Evolutionary conservation across 2,888 invertebrate species (phyloP), one percentile per base, ranked within the genome.

Genomic region (Lysandra bellargus): DNA sequence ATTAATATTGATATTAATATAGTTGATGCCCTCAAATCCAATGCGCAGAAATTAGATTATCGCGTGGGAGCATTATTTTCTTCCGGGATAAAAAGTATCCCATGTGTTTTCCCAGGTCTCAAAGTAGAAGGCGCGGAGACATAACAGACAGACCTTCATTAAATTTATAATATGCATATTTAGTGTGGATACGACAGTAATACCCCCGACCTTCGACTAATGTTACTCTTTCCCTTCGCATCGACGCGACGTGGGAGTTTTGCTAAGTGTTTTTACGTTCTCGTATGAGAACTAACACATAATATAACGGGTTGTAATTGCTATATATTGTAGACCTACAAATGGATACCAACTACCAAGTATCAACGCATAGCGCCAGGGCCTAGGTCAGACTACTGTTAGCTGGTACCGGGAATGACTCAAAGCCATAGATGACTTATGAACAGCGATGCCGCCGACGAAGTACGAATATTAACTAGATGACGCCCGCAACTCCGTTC

Each of bases 231-330:
- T 57, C 30, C 53, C 14, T 53, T 76, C 30, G 7, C 33, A 14
- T 33, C 30, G 33, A 53, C 53, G 74, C 30, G 33, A 53, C 53
- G 74, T 74, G 57, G 30, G 76, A 76, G 53, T 57, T 33, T 49
- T 49, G 30, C 1, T 75, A 75, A 49, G 23, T 12, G 57, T 53
- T 57, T 57, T 57, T 57, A 76, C 53, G 33, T 75, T 33, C 17
- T 30, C 23, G 49, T 30, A 76, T 76, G 76, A 76, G 76, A 76
- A 76, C 76, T 76, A 76, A 76, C 30, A 76, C 76, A 30, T 75
- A 75, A 30, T 75, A 75, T 76, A 76, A 76, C 76, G 76, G 76
- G 30, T 17, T 76, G 53, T 76, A 76, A 49, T 57, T 53, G 53
- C 75, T 49, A 75, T 49, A 30, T 53, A 76, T 76, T 17, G 76